Conservation (phyloP, 2,888 invertebrate genomes). For the Dicycla oo region DNA sequence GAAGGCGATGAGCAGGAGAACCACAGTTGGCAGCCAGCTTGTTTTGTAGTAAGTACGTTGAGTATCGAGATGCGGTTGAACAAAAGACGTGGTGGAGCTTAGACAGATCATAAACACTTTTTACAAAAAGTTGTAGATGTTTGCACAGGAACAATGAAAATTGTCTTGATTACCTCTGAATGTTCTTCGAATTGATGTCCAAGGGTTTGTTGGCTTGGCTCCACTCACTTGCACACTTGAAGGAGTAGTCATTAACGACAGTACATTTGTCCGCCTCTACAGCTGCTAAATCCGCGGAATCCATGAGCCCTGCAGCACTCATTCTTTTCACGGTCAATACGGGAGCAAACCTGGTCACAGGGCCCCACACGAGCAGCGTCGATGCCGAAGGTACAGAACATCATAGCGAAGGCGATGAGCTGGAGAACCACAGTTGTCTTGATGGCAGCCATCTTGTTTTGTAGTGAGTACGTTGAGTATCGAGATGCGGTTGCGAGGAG, state of each 20-base stretch:
- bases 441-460: slow-evolving; percentile 34
- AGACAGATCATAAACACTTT: not conserved
- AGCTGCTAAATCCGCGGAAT: too few species aligned
- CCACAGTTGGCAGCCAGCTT: slow-evolving; percentile 41
- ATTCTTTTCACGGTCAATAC: too few species aligned
- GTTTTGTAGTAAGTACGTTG: not conserved
- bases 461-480: not conserved
- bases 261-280: too few species aligned
- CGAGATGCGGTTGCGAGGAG: slow-evolving; percentile 6
- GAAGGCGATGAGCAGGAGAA: slow-evolving; percentile 34
- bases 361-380: slow-evolving; percentile 17
- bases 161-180: slow-evolving; percentile 16
- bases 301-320: too few species aligned
- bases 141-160: not conserved
- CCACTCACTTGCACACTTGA: too few species aligned
- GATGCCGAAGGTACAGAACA: slow-evolving; percentile 36
- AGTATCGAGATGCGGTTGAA: too few species aligned
- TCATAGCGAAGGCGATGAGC: slow-evolving; percentile 26
- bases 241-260: too few species aligned
- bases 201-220: not conserved
- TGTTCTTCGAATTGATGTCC: slow-evolving; percentile 9
- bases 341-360: slow-evolving; percentile 36
- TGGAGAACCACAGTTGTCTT: slow-evolving; percentile 36
- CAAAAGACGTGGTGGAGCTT: slow-evolving; percentile 4
- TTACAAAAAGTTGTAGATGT: not conserved